These are phyloP conservation scores for Bombus confusus DNA, from an alignment of 1,140 invertebrate genomes.

Conservation along the genomic window DNA sequence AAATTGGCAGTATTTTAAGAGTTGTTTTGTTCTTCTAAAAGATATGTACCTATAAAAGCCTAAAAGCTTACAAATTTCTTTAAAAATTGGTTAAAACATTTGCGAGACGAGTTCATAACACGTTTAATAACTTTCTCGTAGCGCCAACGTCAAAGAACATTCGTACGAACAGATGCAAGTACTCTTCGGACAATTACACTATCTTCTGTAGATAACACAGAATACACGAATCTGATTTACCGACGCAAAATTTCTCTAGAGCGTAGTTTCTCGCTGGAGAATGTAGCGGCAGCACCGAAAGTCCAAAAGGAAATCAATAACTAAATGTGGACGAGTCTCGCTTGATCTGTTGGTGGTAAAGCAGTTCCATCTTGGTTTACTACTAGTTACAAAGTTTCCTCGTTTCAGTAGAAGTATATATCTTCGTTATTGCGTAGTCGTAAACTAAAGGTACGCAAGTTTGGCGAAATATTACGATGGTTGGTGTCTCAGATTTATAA, in stretches of 20 bases:
- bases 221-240: not conserved
- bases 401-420: not conserved
- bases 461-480: not conserved
- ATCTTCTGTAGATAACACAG: not conserved
- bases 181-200: too few relatives aligned
- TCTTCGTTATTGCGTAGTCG: too few relatives aligned
- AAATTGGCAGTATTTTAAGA: not conserved
- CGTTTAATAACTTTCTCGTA: not conserved
- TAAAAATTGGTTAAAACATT: not conserved
- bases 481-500: too few relatives aligned
- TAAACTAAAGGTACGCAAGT: not conserved
- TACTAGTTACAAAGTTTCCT: not conserved
- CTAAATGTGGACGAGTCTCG: not conserved
- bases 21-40: not conserved
- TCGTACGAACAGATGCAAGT: not conserved
- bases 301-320: not conserved
- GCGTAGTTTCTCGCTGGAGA: not conserved
- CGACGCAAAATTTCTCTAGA: not conserved
- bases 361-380: not conserved
- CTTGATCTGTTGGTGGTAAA: not conserved
- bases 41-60: too few relatives aligned
- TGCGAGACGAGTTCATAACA: not conserved
- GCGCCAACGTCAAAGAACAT: not conserved
- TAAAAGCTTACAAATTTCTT: not conserved
- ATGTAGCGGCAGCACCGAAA: slow-evolving; percentile 4